Evolutionary conservation across 2,888 invertebrate genomes (phyloP).

Genomic region (Odontothrips loti): DNA sequence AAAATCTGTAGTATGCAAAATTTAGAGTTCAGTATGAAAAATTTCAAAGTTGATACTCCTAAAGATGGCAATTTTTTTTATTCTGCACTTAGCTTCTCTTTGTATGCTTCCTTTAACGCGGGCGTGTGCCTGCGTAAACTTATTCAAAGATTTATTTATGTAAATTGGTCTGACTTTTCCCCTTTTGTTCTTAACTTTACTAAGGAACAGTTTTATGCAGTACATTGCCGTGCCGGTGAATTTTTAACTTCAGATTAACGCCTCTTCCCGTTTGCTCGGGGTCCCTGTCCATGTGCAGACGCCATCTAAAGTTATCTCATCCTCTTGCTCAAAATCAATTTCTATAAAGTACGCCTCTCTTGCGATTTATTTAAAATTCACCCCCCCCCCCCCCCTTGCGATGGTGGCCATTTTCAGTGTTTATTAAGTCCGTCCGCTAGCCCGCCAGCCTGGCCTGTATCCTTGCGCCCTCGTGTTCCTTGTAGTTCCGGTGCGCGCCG

Average conservation of each 20-base stretch:
- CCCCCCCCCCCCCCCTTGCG: not conserved
- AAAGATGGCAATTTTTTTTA: not conserved
- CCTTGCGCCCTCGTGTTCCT: not conserved
- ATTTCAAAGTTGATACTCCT: not conserved
- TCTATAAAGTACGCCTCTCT: not conserved
- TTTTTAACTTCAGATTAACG: not conserved
- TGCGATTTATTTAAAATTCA: not conserved
- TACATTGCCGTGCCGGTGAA: not conserved
- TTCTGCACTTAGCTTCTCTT: not conserved
- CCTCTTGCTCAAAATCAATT: not conserved
- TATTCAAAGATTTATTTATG: not conserved
- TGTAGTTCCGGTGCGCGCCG: not conserved
- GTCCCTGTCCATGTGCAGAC: not conserved
- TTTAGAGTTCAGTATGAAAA: not conserved
- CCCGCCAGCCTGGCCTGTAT: not conserved
- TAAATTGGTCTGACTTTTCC: not conserved
- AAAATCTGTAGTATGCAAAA: not conserved
- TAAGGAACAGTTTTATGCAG: not conserved
- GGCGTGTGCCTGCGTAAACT: not conserved
- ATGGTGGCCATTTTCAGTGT: not conserved
- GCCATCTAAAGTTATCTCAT: not conserved
- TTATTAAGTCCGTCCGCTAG: not conserved
- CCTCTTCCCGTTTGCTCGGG: not conserved
- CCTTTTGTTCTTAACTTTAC: not conserved
- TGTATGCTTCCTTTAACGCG: not conserved